Percentiles rank a stretch among this genome's conserved stretches.
phyloP scores from a whole-genome alignment of 37 sponge, comb jelly and placozoan genomes.

The Mnemiopsis leidyi region DNA sequence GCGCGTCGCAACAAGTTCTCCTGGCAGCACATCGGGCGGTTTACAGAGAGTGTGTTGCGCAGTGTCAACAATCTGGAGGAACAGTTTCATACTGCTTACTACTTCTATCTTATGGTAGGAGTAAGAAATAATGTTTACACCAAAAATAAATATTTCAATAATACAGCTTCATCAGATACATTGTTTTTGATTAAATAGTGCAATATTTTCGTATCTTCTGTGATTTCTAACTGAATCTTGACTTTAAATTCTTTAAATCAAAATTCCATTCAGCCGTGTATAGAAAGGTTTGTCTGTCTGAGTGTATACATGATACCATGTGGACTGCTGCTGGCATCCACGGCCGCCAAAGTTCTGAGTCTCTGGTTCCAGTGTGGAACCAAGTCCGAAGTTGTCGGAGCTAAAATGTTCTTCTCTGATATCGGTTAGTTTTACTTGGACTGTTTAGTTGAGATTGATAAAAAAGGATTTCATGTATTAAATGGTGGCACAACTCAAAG shows the following conservation, averaged over 20 bases:
- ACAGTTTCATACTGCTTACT: constrained; percentile 64
- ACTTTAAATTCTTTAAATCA: too few species aligned
- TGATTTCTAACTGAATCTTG: too few species aligned
- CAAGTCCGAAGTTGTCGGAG: neutral
- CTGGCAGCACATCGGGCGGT: constrained; percentile 63
- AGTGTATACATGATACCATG: constrained; percentile 60
- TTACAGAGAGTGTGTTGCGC: constrained; percentile 53
- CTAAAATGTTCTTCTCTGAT: constrained; percentile 24
- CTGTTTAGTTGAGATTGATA: too few species aligned
- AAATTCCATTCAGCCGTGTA: constrained; percentile 61
- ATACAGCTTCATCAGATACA: too few species aligned
- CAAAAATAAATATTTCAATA: too few species aligned
- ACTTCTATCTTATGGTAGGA: constrained; percentile 59
- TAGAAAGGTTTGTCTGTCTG: constrained; percentile 63
- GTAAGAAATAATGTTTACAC: too few species aligned
- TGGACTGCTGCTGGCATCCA: neutral
- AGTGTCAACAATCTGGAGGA: constrained; percentile 61
- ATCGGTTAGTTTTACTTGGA: constrained; percentile 1
- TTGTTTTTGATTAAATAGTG: too few species aligned
- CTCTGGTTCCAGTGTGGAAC: constrained; percentile 31
- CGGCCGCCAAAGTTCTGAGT: constrained; percentile 16
- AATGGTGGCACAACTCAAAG: too few species aligned
- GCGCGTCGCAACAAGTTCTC: neutral
- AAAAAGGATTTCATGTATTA: too few species aligned
- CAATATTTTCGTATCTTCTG: too few species aligned